These are phyloP conservation scores for Semotilus atromaculatus DNA, from an alignment of 2,797 vertebrate species.

Conservation along the genomic window DNA sequence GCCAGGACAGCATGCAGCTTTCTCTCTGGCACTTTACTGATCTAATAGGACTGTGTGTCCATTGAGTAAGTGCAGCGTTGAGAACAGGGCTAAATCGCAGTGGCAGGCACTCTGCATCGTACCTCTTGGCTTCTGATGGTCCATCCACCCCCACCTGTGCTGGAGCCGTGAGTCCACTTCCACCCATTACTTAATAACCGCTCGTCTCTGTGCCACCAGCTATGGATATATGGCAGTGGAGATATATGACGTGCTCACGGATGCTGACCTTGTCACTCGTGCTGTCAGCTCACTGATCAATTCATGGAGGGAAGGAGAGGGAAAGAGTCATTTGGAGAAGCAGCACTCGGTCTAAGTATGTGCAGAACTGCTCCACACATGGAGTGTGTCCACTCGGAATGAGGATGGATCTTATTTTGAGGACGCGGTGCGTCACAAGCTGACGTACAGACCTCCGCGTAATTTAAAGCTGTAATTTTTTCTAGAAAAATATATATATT, in stretches of 20 bases:
- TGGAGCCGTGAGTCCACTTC: conserved; percentile 6
- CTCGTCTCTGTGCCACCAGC: conserved; percentile 30
- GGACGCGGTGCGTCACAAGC: conserved; percentile 9
- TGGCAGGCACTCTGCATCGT: conserved; percentile 5
- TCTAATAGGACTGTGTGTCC: conserved; percentile 31
- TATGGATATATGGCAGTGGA: conserved; percentile 46
- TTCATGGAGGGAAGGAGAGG: conserved; percentile 47
- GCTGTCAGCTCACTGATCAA: conserved; percentile 54
- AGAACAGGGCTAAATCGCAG: conserved; percentile 24
- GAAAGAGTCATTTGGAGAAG: background rate
- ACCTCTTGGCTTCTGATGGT: background rate
- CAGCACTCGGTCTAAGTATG: background rate
- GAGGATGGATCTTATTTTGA: conserved; percentile 52
- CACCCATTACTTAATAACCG: conserved; percentile 58
- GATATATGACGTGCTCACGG: conserved; percentile 41
- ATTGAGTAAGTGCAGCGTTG: background rate
- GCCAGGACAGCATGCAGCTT: conserved; percentile 3
- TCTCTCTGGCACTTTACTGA: conserved; percentile 4
- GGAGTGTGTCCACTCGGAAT: conserved; percentile 16
- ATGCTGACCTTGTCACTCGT: conserved; percentile 59
- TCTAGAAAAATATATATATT: background rate
- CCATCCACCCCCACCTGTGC: conserved; percentile 2
- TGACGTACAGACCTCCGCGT: conserved; percentile 25
- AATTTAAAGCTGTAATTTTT: conserved; percentile 39
- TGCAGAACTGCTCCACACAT: conserved; percentile 18